phyloP scores from a whole-genome alignment of 1,140 invertebrate species.

The Drosophila erecta region DNA sequence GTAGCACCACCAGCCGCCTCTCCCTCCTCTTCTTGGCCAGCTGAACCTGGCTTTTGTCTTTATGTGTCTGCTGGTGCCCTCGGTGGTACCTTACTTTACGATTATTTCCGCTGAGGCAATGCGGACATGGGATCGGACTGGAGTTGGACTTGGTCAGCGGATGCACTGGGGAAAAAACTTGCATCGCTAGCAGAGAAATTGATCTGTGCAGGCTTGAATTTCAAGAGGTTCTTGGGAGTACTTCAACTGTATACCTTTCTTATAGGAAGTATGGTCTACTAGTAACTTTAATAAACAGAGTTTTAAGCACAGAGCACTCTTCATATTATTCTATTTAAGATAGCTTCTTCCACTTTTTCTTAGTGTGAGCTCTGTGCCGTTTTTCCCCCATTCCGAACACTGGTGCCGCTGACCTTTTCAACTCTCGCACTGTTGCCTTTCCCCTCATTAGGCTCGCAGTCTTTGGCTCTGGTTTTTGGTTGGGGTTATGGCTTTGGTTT shows the following conservation, averaged over 20 bases:
- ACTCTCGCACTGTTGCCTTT: slow-evolving; percentile 51
- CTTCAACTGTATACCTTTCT: no score
- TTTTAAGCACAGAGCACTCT: no score
- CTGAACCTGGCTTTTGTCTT: slow-evolving; percentile 44
- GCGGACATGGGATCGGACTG: slow-evolving; percentile 56
- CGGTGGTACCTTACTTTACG: slow-evolving; percentile 73
- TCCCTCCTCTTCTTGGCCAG: slow-evolving; percentile 34
- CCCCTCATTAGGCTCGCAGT: slow-evolving; percentile 36
- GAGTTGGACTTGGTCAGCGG: slow-evolving; percentile 36
- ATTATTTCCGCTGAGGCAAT: slow-evolving; percentile 80
- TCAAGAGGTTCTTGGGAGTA: no score
- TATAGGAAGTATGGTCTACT: no score
- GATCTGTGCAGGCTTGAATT: no score
- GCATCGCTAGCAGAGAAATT: no score
- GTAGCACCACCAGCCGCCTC: slow-evolving; percentile 24
- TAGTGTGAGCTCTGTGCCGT: slow-evolving; percentile 14
- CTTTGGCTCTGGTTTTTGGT: slow-evolving; percentile 13
- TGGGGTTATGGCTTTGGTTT: slow-evolving; percentile 10
- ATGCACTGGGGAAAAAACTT: slow-evolving; percentile 7
- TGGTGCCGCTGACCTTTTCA: slow-evolving; percentile 74
- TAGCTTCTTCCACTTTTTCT: neutral
- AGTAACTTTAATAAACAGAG: no score
- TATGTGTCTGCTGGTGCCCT: slow-evolving; percentile 51
- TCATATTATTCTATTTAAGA: neutral
- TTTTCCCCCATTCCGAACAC: slow-evolving; percentile 9